Percentiles rank a stretch among this genome's conserved stretches.
Evolutionary conservation across 2,113 vertebrate species (phyloP).

Genomic region (Pseudorectes ferrugineus): DNA sequence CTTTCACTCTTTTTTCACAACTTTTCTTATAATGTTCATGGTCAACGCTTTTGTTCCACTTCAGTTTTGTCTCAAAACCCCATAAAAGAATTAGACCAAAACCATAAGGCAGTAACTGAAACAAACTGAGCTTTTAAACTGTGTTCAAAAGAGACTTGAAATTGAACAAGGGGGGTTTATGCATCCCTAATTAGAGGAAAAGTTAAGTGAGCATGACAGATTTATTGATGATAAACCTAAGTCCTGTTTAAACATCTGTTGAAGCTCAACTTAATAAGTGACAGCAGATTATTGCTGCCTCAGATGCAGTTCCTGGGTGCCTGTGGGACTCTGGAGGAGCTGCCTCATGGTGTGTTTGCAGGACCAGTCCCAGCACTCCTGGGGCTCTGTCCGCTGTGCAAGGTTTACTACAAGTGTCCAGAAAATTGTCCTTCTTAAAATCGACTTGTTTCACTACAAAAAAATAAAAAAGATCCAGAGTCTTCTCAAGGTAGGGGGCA

Average conservation of each 20-base stretch:
- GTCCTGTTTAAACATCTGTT: background rate
- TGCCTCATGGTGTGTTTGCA: rapidly evolving
- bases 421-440: background rate
- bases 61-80: background rate
- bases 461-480: background rate
- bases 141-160: background rate
- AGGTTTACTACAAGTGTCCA: background rate
- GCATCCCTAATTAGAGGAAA: background rate
- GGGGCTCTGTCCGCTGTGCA: rapidly evolving
- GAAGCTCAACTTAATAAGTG: background rate
- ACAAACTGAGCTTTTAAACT: background rate
- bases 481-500: background rate
- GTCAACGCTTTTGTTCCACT: background rate
- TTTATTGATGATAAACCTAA: slow-evolving; percentile 1
- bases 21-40: background rate
- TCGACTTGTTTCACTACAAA: background rate
- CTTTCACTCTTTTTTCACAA: background rate
- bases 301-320: background rate
- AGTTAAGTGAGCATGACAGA: background rate
- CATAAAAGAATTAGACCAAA: background rate
- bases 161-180: background rate
- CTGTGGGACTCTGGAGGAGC: background rate
- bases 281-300: background rate
- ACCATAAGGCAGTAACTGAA: background rate
- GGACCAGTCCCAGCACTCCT: background rate